Evolutionary conservation across 2,113 vertebrate genomes (phyloP), one percentile per base, ranked within the genome.

Genomic region (Prinia subflava): DNA sequence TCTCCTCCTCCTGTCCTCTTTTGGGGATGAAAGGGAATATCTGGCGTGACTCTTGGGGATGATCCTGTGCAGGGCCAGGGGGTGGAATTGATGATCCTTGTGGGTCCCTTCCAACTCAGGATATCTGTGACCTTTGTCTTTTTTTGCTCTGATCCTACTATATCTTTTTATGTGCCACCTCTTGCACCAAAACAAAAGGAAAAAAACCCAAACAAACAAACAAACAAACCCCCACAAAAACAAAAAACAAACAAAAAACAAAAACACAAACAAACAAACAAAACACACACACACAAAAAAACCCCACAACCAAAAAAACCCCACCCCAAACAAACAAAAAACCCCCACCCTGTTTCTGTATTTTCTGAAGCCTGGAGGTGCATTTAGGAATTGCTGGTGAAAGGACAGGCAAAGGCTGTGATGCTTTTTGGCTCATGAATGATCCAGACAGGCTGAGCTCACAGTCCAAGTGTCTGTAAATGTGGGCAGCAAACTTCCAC

Each of bases 181-280:
- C 27, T 2, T 0, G 0, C 56, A 33, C 3, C 15, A 46, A 76
- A 81, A 31, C 10, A 23, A 71, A 89, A 39, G 0, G 6, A 80
- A 79, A 52, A 33, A 3, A 47, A 19, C 42, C 42, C 42, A 44
- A 18, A 15, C 11, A 42, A 42, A 13, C 42, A 42, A 39, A 39
- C 39, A 42, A 42, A 42, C 42, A 42, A 42, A n/a, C n/a, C n/a
- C n/a, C 39, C 9, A 39, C 39, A 39, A 39, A 9, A 39, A 39
- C 39, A 39, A 39, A 39, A 39, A 39, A 39, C n/a, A n/a, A n/a
- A n/a, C n/a, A 39, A 39, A 39, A 39, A 39, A 39, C 9, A 39
- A 39, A 39, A 39, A 39, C 39, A 9, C 39, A 39, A 39, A 39
- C 39, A 39, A 39, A 39, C 39, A 39, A n/a, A n/a, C n/a, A 39